phyloP scores from a whole-genome alignment of 2,113 vertebrate species.

The Hylia prasina region DNA sequence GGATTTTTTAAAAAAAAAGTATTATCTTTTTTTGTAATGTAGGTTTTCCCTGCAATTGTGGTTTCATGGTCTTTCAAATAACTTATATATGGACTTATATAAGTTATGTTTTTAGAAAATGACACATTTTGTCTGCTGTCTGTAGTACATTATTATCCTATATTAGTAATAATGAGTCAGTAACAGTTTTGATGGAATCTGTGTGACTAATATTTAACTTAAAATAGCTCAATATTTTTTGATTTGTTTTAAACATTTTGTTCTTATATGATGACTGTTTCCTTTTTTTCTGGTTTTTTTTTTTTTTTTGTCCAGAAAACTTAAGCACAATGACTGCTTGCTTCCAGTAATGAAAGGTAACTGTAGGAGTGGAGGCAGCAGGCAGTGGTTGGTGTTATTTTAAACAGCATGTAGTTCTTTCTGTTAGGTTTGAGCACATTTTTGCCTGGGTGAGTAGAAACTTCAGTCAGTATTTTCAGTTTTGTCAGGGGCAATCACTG shows the following conservation, averaged over 20 bases:
- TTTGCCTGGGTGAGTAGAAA: not conserved
- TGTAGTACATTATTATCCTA: not conserved
- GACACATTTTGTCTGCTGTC: not conserved
- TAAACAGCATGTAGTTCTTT: not conserved
- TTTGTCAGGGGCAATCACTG: not conserved
- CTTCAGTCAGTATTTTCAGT: not conserved
- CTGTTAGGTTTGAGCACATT: not conserved
- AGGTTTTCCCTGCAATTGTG: not conserved
- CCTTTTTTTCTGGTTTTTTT: not conserved
- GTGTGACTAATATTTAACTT: not conserved
- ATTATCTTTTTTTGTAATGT: not conserved
- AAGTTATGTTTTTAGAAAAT: not conserved
- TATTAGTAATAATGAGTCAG: not conserved
- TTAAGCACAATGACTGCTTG: not conserved
- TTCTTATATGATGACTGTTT: not conserved
- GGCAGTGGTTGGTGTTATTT: not conserved
- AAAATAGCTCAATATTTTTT: not conserved
- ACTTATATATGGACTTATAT: not conserved
- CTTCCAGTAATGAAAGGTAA: not conserved
- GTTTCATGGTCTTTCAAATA: not conserved
- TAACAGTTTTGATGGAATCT: not conserved
- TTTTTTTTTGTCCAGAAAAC: not conserved
- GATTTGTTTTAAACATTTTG: not conserved
- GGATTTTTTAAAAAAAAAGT: not conserved
- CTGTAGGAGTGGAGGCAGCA: not conserved